These are phyloP conservation scores for Pseudomyrmex cubaensis DNA, from an alignment of 1,140 invertebrate species.

Conservation along the genomic window DNA sequence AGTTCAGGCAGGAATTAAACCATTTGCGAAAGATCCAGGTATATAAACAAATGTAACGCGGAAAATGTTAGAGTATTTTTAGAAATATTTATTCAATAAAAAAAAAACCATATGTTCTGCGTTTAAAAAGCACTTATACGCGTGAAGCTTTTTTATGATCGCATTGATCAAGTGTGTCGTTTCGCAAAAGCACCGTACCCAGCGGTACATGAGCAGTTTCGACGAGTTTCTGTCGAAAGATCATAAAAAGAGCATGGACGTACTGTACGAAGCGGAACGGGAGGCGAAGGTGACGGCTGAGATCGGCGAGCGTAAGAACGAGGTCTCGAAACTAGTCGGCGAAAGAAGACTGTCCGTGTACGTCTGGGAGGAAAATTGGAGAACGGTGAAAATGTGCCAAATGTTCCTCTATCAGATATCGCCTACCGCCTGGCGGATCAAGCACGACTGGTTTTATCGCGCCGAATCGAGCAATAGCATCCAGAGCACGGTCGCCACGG, in stretches of 20 bases:
- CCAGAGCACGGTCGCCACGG: constrained; percentile 45
- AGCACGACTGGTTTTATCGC: constrained; percentile 80
- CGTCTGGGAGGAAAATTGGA: constrained; percentile 87
- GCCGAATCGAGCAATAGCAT: constrained; percentile 28
- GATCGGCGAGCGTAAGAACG: constrained; percentile 81
- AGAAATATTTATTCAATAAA: background rate
- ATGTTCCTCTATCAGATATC: constrained; percentile 87
- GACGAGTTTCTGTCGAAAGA: constrained; percentile 88
- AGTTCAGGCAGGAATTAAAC: constrained; percentile 86
- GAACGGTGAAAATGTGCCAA: constrained; percentile 88
- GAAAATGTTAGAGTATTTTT: too few species aligned
- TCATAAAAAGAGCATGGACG: constrained; percentile 86
- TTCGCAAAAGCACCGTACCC: constrained; percentile 76
- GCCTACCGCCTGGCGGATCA: constrained; percentile 86
- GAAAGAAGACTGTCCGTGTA: constrained; percentile 87
- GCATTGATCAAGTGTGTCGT: background rate
- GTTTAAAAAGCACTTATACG: too few species aligned
- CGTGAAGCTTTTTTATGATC: background rate
- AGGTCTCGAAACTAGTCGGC: constrained; percentile 78
- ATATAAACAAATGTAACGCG: constrained; percentile 30
- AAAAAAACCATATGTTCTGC: background rate
- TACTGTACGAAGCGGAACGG: constrained; percentile 85
- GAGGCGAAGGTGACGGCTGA: constrained; percentile 84
- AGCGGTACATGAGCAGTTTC: constrained; percentile 86
- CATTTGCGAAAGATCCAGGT: constrained; percentile 86